Evolutionary conservation across 2,797 vertebrate species (phyloP).

Genomic region (Spondyliosoma cantharus): DNA sequence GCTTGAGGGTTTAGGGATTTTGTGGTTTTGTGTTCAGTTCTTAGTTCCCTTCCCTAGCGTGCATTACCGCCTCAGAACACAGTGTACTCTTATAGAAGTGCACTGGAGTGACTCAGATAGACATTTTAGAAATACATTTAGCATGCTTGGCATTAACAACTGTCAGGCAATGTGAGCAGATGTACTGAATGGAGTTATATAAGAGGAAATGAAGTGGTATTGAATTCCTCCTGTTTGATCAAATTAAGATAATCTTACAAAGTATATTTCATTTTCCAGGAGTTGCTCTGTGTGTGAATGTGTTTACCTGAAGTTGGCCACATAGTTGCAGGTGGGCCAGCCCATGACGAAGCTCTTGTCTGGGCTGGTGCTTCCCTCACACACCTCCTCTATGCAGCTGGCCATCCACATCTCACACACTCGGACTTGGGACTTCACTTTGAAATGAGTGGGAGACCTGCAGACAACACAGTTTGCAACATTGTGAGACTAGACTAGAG

Average conservation of each 20-base stretch:
- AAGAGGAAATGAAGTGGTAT: constrained; percentile 9
- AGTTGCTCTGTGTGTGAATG: constrained; percentile 2
- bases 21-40: constrained; percentile 33
- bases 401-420: constrained; percentile 95
- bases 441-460: constrained; percentile 91
- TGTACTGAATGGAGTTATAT: not conserved
- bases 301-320: constrained; percentile 92
- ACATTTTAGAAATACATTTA: not conserved
- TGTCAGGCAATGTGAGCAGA: constrained; percentile 7
- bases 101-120: not conserved
- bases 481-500: not conserved
- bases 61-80: constrained; percentile 50
- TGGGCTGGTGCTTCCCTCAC: constrained; percentile 89
- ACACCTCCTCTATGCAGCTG: constrained; percentile 93
- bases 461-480: not conserved
- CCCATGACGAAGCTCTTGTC: constrained; percentile 93
- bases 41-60: constrained; percentile 20
- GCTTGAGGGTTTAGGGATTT: constrained; percentile 35
- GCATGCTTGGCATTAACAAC: not conserved
- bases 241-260: not conserved
- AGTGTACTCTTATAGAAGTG: constrained; percentile 33
- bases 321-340: constrained; percentile 95
- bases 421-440: constrained; percentile 88
- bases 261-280: not conserved
- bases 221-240: not conserved